phyloP scores from a whole-genome alignment of 2,113 vertebrate genomes.

The Acanthisitta chloris region DNA sequence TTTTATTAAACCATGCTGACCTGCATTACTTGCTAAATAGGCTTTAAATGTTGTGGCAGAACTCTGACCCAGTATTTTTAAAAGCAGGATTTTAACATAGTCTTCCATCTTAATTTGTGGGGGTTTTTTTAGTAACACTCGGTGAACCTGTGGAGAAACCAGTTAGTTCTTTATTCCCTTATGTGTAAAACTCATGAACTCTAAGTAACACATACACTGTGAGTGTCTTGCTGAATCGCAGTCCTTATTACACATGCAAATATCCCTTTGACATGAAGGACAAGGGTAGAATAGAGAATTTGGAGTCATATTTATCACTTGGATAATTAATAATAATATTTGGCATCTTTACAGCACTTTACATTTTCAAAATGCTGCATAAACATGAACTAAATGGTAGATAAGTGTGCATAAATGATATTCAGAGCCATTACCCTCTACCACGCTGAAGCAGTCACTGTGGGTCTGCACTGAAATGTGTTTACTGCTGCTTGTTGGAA shows the following conservation, averaged over 20 bases:
- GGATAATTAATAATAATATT: slow-evolving; percentile 43
- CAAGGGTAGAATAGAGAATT: slow-evolving; percentile 10
- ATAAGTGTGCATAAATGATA: slow-evolving; percentile 58
- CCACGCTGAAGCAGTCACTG: neutral
- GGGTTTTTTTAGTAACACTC: neutral
- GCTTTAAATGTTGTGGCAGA: neutral
- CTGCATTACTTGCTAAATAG: neutral
- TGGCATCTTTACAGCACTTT: slow-evolving; percentile 55
- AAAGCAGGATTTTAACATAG: slow-evolving; percentile 3
- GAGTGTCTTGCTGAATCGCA: neutral
- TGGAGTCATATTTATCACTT: slow-evolving; percentile 42
- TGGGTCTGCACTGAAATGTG: neutral
- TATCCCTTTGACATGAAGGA: slow-evolving; percentile 5
- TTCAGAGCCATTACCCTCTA: slow-evolving; percentile 47
- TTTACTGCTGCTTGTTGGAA: slow-evolving; percentile 10
- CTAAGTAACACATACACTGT: neutral
- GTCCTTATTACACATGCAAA: neutral
- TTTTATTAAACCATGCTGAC: neutral
- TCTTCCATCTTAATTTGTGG: neutral
- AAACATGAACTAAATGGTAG: slow-evolving; percentile 62
- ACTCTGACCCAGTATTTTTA: neutral
- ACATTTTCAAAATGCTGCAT: slow-evolving; percentile 48
- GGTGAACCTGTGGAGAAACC: neutral
- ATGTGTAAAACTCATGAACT: neutral
- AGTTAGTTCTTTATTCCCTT: neutral